Percentiles rank a stretch among this genome's conserved stretches.
Conservation (phyloP, 2,113 vertebrate genomes). For the Dicentrarchus labrax region DNA sequence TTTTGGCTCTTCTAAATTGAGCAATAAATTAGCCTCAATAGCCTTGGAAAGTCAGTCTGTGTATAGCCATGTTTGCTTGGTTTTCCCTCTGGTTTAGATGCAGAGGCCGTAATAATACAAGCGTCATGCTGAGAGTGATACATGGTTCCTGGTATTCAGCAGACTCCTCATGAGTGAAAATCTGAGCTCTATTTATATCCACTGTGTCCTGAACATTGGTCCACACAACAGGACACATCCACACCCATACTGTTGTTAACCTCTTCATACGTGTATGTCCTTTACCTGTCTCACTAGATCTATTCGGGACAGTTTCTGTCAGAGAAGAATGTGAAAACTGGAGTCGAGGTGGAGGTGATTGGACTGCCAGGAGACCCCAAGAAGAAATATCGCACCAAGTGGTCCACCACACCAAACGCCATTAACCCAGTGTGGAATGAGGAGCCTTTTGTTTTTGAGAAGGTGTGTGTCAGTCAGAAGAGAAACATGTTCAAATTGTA, state of each 20-base stretch:
- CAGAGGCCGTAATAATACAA: constrained; percentile 24
- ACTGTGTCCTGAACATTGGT: constrained; percentile 23
- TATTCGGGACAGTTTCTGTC: constrained; percentile 97
- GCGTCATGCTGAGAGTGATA: constrained; percentile 55
- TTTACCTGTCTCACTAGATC: constrained; percentile 82
- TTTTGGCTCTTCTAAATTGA: constrained; percentile 28
- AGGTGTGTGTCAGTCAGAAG: constrained; percentile 83
- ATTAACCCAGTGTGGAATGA: constrained; percentile 99
- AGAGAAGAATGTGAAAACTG: constrained; percentile 92
- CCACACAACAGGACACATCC: constrained; percentile 22
- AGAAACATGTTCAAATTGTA: not conserved
- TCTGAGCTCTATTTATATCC: constrained; percentile 46
- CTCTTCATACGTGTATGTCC: not conserved
- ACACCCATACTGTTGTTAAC: not conserved
- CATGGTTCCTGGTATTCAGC: constrained; percentile 60
- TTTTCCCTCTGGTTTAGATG: constrained; percentile 28
- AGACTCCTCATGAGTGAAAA: constrained; percentile 35
- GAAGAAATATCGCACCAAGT: constrained; percentile 94
- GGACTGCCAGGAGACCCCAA: constrained; percentile 96
- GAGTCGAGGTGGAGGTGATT: constrained; percentile 94
- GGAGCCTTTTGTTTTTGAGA: constrained; percentile 97
- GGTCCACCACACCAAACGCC: constrained; percentile 89
- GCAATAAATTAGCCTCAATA: constrained; percentile 8
- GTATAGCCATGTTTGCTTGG: constrained; percentile 3
- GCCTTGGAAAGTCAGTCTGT: not conserved